A percentile compares a stretch with the other conserved stretches of the same genome.
phyloP scores from a whole-genome alignment of 2,888 invertebrate genomes.

The Altica lythri region DNA sequence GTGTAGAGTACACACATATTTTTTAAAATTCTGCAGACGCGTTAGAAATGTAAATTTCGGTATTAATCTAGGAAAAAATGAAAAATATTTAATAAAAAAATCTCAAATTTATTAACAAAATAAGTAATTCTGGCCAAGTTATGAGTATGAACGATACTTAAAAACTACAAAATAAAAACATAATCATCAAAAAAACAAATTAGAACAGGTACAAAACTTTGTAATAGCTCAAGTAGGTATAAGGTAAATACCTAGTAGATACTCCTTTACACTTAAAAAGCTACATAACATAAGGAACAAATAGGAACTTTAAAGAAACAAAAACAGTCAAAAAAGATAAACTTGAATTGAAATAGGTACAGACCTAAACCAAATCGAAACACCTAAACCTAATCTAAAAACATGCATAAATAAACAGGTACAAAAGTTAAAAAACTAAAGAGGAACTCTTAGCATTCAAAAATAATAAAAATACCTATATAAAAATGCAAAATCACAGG shows the following conservation, averaged over 20 bases:
- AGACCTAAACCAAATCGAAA: not conserved
- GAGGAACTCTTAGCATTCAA: not conserved
- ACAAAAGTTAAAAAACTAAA: too few relatives aligned
- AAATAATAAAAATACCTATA: conserved; percentile 3
- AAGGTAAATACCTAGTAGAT: conserved; percentile 4
- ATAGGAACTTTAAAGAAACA: too few relatives aligned
- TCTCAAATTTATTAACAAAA: not conserved
- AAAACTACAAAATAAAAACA: too few relatives aligned
- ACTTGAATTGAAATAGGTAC: not conserved
- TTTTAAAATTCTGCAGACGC: conserved; percentile 11
- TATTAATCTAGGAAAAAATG: conserved; percentile 2
- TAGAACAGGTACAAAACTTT: too few relatives aligned
- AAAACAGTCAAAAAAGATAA: not conserved
- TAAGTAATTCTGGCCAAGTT: conserved; percentile 7
- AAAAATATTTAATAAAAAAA: too few relatives aligned
- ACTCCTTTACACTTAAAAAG: conserved; percentile 5
- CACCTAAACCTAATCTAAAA: not conserved
- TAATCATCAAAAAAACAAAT: too few relatives aligned
- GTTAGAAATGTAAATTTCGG: too few relatives aligned
- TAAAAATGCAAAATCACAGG: conserved; percentile 9
- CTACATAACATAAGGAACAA: too few relatives aligned
- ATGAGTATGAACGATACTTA: too few relatives aligned
- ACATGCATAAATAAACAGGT: not conserved
- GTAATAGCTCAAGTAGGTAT: conserved; percentile 9
- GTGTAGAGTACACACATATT: not conserved